Conservation (phyloP, 2,113 vertebrate genomes). For the Plestiodon gilberti region DNA sequence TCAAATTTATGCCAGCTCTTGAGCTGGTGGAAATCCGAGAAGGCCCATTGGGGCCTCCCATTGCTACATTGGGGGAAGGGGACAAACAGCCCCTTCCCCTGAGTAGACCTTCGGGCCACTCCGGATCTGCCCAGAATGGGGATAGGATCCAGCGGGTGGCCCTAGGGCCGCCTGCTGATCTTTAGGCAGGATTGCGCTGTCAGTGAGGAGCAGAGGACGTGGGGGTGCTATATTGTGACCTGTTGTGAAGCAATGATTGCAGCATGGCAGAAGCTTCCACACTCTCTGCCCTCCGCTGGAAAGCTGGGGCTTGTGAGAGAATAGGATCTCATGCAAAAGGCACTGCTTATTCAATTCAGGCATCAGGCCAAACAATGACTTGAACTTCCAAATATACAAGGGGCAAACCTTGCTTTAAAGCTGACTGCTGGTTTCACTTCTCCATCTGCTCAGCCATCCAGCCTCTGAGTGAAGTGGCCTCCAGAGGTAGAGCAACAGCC, state of each 20-base stretch:
- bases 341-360: neutral
- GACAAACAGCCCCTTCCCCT: no score
- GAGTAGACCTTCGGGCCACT: no score
- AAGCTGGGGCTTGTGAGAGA: neutral
- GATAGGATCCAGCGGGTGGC: no score
- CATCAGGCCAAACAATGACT: neutral
- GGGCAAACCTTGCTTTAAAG: neutral
- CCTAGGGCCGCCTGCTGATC: no score
- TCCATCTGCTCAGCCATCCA: neutral
- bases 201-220: neutral
- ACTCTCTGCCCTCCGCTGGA: neutral
- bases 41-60: no score
- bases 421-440: no score
- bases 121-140: no score
- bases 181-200: no score
- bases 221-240: neutral
- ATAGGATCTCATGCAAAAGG: neutral
- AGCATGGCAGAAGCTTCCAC: neutral
- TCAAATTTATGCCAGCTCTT: no score
- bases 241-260: neutral
- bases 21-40: no score
- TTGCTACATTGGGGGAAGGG: no score
- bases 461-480: neutral
- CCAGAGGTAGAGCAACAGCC: neutral
- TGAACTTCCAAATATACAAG: neutral